Conservation (phyloP, 2,797 vertebrate genomes). For the Anableps anableps region DNA sequence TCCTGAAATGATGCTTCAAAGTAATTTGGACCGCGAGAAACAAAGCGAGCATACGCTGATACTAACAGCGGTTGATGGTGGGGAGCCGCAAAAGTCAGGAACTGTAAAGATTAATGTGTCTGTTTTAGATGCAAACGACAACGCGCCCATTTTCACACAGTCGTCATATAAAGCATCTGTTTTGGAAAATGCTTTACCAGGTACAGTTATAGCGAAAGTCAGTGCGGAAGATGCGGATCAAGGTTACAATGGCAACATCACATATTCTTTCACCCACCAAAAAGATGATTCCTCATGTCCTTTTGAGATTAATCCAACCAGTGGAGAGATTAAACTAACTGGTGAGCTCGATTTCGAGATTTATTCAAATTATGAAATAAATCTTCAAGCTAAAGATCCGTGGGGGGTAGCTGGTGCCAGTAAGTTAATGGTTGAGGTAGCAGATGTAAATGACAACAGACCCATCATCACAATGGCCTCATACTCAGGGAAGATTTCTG, state of each 20-base stretch:
- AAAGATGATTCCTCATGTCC: constrained; percentile 35
- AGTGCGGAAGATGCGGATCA: constrained; percentile 68
- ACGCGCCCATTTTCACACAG: constrained; percentile 64
- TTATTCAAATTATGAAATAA: constrained; percentile 72
- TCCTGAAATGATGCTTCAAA: constrained; percentile 73
- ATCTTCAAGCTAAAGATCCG: constrained; percentile 79
- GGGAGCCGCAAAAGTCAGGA: constrained; percentile 68
- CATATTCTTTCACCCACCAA: constrained; percentile 68
- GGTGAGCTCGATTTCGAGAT: constrained; percentile 66
- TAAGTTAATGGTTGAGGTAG: constrained; percentile 75
- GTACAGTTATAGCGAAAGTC: constrained; percentile 50
- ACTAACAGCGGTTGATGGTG: constrained; percentile 70
- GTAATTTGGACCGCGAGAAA: constrained; percentile 69
- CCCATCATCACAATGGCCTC: constrained; percentile 77
- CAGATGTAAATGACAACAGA: constrained; percentile 83
- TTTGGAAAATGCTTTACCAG: constrained; percentile 51
- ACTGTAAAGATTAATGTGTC: constrained; percentile 62
- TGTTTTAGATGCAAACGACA: constrained; percentile 76
- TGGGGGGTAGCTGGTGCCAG: constrained; percentile 72
- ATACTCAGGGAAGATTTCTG: constrained; percentile 64
- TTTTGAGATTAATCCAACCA: constrained; percentile 53
- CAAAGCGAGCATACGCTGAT: constrained; percentile 54
- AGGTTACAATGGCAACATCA: constrained; percentile 65
- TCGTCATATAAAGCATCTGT: constrained; percentile 56
- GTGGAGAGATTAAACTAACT: constrained; percentile 53